Evolutionary conservation across 2,113 vertebrate species (phyloP).

Genomic region (Pardalotus punctatus): DNA sequence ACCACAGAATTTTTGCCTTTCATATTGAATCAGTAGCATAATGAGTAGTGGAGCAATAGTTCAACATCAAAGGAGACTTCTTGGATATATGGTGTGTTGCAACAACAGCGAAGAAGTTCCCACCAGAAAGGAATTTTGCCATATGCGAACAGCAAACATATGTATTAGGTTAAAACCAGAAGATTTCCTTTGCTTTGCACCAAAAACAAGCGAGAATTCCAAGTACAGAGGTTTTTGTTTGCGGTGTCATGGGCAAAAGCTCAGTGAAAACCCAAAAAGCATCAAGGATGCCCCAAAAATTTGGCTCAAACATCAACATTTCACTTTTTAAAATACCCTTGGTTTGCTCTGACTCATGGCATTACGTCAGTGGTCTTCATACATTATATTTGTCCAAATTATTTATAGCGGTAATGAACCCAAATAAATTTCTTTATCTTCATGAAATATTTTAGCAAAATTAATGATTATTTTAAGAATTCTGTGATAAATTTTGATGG

Average conservation of each 20-base stretch:
- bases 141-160: constrained; percentile 54
- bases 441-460: not conserved
- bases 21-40: constrained; percentile 76
- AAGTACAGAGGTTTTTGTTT: not conserved
- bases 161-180: constrained; percentile 61
- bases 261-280: not conserved
- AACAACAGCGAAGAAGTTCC: constrained; percentile 58
- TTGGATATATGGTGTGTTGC: constrained; percentile 77
- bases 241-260: not conserved
- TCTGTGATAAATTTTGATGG: not conserved
- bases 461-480: not conserved
- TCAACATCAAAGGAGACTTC: constrained; percentile 71
- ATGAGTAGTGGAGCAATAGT: constrained; percentile 46
- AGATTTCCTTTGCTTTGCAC: constrained; percentile 74
- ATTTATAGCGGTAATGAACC: not conserved
- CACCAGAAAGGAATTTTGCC: constrained; percentile 65
- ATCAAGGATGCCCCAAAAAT: not conserved
- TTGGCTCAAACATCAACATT: not conserved
- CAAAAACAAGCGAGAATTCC: not conserved
- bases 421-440: not conserved
- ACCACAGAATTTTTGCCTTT: constrained; percentile 57
- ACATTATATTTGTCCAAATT: not conserved
- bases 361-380: not conserved
- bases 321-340: not conserved
- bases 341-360: not conserved